A percentile compares a stretch with the other conserved stretches of the same genome.
Evolutionary conservation across 1,140 invertebrate genomes (phyloP).

Genomic region (Rhopalosiphum padi): DNA sequence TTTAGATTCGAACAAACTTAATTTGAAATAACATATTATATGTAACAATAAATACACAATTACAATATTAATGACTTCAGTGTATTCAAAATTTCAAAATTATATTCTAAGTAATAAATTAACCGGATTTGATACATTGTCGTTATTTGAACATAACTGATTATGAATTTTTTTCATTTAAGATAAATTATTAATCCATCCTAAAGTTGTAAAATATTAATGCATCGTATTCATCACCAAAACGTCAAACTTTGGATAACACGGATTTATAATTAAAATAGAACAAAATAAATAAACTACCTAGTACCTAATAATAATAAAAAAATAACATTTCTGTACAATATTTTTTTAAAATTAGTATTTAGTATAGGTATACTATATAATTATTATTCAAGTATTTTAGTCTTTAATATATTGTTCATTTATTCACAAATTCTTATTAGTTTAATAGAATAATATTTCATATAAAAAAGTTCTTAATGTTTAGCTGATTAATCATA

Average conservation of each 20-base stretch:
- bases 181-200: background rate
- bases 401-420: background rate
- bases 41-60: too few species aligned
- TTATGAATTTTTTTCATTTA: background rate
- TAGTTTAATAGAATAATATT: background rate
- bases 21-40: too few species aligned
- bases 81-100: too few species aligned
- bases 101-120: background rate
- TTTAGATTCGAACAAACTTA: too few species aligned
- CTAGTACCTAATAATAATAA: background rate
- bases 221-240: background rate
- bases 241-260: background rate
- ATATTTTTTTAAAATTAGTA: background rate
- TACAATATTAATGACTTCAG: too few species aligned
- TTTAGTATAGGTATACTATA: too few species aligned
- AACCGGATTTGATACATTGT: background rate
- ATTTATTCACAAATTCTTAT: background rate
- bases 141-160: background rate
- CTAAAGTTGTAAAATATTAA: background rate
- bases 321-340: background rate
- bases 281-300: background rate
- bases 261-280: background rate
- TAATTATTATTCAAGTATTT: background rate
- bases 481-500: too few species aligned
- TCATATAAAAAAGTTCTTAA: too few species aligned